phyloP scores from a whole-genome alignment of 64 coral and sea anemone species.

The Dendrophyllia cribrosa region DNA sequence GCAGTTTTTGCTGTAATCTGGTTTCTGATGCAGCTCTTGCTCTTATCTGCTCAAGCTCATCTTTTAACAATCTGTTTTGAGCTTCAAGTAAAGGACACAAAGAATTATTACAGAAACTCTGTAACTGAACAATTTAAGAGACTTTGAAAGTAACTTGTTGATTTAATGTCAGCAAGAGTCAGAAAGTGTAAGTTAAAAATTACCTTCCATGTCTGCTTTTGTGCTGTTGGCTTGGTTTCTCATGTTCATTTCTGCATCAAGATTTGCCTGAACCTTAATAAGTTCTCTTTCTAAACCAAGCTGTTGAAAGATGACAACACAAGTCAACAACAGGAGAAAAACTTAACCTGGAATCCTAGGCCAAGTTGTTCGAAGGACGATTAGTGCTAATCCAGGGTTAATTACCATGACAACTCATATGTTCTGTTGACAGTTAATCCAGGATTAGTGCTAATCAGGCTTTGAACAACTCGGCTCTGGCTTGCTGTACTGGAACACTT shows the following conservation, averaged over 20 bases:
- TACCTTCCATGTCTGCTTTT: slow-evolving; percentile 93
- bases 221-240: slow-evolving; percentile 81
- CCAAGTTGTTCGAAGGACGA: too few species aligned
- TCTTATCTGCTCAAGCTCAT: slow-evolving; percentile 82
- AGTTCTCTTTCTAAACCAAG: slow-evolving; percentile 90
- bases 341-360: too few species aligned
- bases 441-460: too few species aligned
- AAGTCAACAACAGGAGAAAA: neutral
- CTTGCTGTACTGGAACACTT: too few species aligned
- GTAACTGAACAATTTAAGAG: too few species aligned
- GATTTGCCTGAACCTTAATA: slow-evolving; percentile 86
- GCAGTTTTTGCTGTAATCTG: slow-evolving; percentile 85
- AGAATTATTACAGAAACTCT: too few species aligned
- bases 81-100: slow-evolving; percentile 49
- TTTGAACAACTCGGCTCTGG: too few species aligned
- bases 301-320: slow-evolving; percentile 48
- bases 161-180: too few species aligned
- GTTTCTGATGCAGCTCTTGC: slow-evolving; percentile 75
- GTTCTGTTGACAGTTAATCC: too few species aligned
- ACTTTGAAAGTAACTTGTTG: too few species aligned
- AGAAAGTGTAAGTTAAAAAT: neutral
- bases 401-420: too few species aligned
- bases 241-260: slow-evolving; percentile 91
- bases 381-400: too few species aligned
- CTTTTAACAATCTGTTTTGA: slow-evolving; percentile 81